Conservation (phyloP, 1,140 invertebrate genomes). For the Mylabris phalerata region DNA sequence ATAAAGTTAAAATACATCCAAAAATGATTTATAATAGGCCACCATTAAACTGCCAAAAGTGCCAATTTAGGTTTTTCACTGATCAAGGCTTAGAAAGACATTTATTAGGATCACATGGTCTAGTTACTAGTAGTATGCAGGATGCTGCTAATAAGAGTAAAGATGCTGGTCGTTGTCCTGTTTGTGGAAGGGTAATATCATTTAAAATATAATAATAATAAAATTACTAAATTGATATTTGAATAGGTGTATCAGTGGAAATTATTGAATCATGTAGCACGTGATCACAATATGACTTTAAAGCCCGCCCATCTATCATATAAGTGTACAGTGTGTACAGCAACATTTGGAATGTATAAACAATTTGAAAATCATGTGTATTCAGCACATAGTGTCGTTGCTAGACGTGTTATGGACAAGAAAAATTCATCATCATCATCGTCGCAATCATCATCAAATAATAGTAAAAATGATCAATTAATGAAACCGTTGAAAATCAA, state of each 20-base stretch:
- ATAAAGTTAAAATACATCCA: conserved; percentile 93
- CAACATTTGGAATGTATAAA: conserved; percentile 91
- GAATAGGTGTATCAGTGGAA: conserved; percentile 87
- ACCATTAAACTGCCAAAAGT: conserved; percentile 92
- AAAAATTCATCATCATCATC: conserved; percentile 46
- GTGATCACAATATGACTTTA: conserved; percentile 83
- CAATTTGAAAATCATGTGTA: conserved; percentile 93
- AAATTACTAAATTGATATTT: conserved; percentile 4
- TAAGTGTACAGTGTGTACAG: conserved; percentile 91
- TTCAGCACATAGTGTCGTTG: conserved; percentile 80
- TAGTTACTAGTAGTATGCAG: conserved; percentile 93
- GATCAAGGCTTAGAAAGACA: conserved; percentile 84
- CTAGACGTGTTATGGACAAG: conserved; percentile 72
- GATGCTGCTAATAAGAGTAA: conserved; percentile 91
- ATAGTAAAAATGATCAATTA: conserved; percentile 58
- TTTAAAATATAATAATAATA: not conserved
- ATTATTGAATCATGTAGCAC: conserved; percentile 79
- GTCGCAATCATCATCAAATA: conserved; percentile 37
- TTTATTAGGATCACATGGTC: conserved; percentile 84
- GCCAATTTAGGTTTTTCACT: conserved; percentile 74
- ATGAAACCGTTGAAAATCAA: conserved; percentile 83
- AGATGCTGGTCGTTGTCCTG: conserved; percentile 87
- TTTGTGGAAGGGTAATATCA: conserved; percentile 74
- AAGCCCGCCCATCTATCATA: conserved; percentile 89
- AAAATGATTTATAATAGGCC: conserved; percentile 94